Percentiles rank a stretch among this genome's conserved stretches.
Conservation (phyloP, 1,140 invertebrate species). For the Nymphalis io region DNA sequence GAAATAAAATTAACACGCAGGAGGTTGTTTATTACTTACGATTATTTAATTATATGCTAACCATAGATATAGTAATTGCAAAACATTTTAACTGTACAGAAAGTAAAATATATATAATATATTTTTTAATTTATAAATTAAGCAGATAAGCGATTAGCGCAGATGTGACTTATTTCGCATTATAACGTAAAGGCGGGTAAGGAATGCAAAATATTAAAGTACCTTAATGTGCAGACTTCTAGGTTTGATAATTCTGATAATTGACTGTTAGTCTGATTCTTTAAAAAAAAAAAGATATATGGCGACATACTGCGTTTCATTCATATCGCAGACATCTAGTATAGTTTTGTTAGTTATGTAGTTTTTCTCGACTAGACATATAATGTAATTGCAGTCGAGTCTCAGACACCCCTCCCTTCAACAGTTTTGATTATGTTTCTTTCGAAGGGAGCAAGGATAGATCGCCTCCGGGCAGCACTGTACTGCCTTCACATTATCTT, state of each 20-base stretch:
- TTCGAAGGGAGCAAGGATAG: slow-evolving; percentile 21
- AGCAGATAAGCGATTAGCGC: too few species aligned
- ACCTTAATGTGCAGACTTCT: too few species aligned
- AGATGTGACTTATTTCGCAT: too few species aligned
- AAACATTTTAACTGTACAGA: too few species aligned
- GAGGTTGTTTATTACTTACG: slow-evolving; percentile 15
- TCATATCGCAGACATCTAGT: not conserved
- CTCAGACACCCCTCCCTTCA: slow-evolving; percentile 31
- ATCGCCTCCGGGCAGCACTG: slow-evolving; percentile 23
- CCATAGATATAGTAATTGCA: not conserved
- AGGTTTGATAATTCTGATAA: too few species aligned
- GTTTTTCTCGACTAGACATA: slow-evolving; percentile 29
- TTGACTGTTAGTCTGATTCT: too few species aligned
- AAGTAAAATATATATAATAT: too few species aligned
- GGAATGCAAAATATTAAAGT: too few species aligned
- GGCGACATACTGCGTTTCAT: not conserved
- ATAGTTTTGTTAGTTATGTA: slow-evolving; percentile 5
- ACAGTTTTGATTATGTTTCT: slow-evolving; percentile 39
- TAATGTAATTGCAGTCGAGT: slow-evolving; percentile 32
- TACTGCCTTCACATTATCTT: not conserved
- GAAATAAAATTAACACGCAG: slow-evolving; percentile 14
- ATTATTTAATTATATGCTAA: not conserved
- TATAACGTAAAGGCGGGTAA: too few species aligned
- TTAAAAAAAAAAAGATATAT: too few species aligned
- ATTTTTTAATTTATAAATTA: too few species aligned